These are phyloP conservation scores for Microplitis deprimator DNA, from an alignment of 2,888 invertebrate genomes.

Conservation along the genomic window DNA sequence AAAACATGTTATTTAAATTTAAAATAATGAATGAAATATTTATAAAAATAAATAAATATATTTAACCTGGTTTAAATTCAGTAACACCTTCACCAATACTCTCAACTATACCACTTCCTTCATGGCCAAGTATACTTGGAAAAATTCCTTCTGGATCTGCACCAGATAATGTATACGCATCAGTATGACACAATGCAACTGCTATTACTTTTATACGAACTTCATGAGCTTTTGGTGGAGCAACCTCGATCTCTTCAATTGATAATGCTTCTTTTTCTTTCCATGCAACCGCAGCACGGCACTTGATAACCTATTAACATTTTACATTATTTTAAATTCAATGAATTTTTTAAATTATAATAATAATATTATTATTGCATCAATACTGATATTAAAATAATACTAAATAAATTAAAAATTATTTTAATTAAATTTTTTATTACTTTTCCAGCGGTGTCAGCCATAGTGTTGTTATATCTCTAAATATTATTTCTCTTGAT, in stretches of 20 bases:
- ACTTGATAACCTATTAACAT: constrained; percentile 82
- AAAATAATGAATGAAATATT: background rate
- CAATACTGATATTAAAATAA: background rate
- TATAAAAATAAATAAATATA: background rate
- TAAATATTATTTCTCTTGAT: background rate
- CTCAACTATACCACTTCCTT: constrained; percentile 97
- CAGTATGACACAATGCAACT: constrained; percentile 93
- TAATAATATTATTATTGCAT: too few relatives aligned
- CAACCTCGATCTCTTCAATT: constrained; percentile 94
- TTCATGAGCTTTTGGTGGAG: constrained; percentile 94
- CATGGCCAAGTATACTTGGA: constrained; percentile 95
- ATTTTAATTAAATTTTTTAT: constrained; percentile 20
- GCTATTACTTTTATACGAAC: constrained; percentile 86
- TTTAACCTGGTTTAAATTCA: constrained; percentile 81
- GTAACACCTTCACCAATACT: constrained; percentile 95
- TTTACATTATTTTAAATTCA: background rate
- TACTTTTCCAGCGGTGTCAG: constrained; percentile 61
- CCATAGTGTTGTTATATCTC: constrained; percentile 50
- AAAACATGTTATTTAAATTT: constrained; percentile 44
- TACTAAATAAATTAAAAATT: background rate
- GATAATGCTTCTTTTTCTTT: constrained; percentile 89
- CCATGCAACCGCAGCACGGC: constrained; percentile 98
- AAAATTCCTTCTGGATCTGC: constrained; percentile 93
- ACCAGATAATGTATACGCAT: constrained; percentile 90
- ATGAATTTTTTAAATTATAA: background rate